Base-by-base conservation (phyloP, 2,888 invertebrate species). In the Lottia gigantea region DNA sequence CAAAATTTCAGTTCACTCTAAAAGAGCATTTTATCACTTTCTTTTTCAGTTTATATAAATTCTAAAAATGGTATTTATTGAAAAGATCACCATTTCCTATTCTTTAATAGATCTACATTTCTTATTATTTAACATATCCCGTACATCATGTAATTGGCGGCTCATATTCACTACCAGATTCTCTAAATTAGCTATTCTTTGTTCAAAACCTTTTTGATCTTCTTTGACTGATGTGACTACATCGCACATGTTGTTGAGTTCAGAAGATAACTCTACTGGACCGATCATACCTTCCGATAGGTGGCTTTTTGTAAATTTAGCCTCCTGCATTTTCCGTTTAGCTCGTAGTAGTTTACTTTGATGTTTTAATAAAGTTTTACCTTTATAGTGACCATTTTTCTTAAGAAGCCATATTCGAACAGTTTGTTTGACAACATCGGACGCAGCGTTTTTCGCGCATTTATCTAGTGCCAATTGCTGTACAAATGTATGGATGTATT, bases 401-500 rank as follows among this genome's bases (percentile, higher is more conserved):
- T 77, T 77, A 55, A 81, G 70, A 23, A 79, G 76, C 77, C 81
- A 82, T n/a, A 82, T 69, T 23, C 74, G 72, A 46, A 82, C 71
- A 62, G 80, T 76, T 67, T 81, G 76, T 68, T 80, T 81, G 11
- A 82, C 77, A 8, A 82, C 82, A 62, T 80, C 76, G 2, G 82
- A 79, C 15, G 82, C 82, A n/a, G 80, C 81, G 66, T 80, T 67
- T 49, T 81, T 78, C 23, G 77, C 76, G 16, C 76, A 72, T 72
- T 82, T 80, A 67, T 82, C 82, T 72, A 79, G 73, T 25, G 79
- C 75, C 31, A 83, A 79, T 68, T 79, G 80, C 71, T 80, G 79
- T 11, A 83, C 81, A 72, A 83, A 83, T 3, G 80, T 82, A 68
- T 83, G 82, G 4, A 83, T 82, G 68, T 80, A 82, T 71, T 78